A percentile compares a stretch with the other conserved stretches of the same genome.
Conservation (phyloP, 2,888 invertebrate genomes). For the Metopia argyrocephala region DNA sequence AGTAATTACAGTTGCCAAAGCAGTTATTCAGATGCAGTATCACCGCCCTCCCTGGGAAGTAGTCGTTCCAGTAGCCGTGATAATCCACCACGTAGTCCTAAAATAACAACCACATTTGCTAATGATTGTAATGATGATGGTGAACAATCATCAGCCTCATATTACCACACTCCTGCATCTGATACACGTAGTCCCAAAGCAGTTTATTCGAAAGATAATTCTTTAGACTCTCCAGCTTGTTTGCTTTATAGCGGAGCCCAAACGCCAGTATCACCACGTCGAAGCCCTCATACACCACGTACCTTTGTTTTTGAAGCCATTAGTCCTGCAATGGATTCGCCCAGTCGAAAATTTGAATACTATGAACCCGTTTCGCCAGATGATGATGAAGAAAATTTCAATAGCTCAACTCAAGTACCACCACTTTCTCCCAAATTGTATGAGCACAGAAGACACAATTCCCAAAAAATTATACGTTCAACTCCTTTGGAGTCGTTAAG, state of each 20-base stretch:
- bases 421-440: constrained; percentile 68
- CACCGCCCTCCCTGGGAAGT: constrained; percentile 47
- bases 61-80: constrained; percentile 66
- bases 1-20: constrained; percentile 68
- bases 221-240: constrained; percentile 70
- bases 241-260: constrained; percentile 66
- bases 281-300: constrained; percentile 81
- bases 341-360: constrained; percentile 75
- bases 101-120: constrained; percentile 78
- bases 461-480: constrained; percentile 68
- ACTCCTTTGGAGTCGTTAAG: constrained; percentile 63
- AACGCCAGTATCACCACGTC: constrained; percentile 66
- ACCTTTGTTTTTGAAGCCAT: constrained; percentile 81
- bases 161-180: constrained; percentile 76
- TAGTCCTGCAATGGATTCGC: constrained; percentile 71
- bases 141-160: constrained; percentile 71
- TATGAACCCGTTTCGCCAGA: constrained; percentile 77
- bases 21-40: constrained; percentile 64
- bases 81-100: constrained; percentile 76
- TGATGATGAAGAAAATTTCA: constrained; percentile 69
- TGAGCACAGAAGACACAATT: constrained; percentile 69
- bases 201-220: constrained; percentile 69
- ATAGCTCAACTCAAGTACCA: constrained; percentile 65
- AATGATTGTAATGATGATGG: constrained; percentile 72
- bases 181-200: constrained; percentile 69